Base-by-base conservation (phyloP, 2,797 vertebrate genomes). In the Toxotes lorentzi region DNA sequence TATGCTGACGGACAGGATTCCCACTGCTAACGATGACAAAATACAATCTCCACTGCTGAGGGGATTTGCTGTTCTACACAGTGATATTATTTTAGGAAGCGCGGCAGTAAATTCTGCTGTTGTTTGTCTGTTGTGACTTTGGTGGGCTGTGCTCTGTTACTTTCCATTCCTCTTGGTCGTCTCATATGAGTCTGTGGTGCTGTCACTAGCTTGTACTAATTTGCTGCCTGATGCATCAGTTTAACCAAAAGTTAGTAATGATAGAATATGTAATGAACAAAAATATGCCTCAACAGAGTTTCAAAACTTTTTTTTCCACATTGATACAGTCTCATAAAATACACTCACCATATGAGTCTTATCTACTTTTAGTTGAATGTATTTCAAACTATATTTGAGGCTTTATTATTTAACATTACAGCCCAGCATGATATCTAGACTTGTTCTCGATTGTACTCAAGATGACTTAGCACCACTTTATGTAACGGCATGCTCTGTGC, bases 11-110 rank as follows among this genome's bases (percentile, higher is more conserved):
- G 21, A 24, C 74, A 73, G 48, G 77, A 74, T 77, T 83, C 64
- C 78, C 72, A 50, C 43, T 9, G 74, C 66, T 79, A 81, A 86
- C 83, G 70, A 85, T 83, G 81, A 88, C 70, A 70, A 51, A 84
- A 85, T 19, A 63, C 73, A 63, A 70, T 58, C 54, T 57, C 23
- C 14, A 19, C 38, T 32, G n/a, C 72, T 30, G 67, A 53, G 48
- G 34, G 34, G 68, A 58, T 71, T 60, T 59, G 53, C 62, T 66
- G 59, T 32, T 54, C 53, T 30, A 61, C 43, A 58, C 61, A 17
- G 2, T 32, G 23, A 62, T 21, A 76, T 79, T 78, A 78, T 76
- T 80, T 76, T 60, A 64, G 77, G 67, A 78, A 50, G 51, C 41
- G 13, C 4, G 60, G 56, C 60, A 47, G 16, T 57, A 35, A 71